Conservation (phyloP, 2,888 invertebrate species). For the Coleophora flavipennella region DNA sequence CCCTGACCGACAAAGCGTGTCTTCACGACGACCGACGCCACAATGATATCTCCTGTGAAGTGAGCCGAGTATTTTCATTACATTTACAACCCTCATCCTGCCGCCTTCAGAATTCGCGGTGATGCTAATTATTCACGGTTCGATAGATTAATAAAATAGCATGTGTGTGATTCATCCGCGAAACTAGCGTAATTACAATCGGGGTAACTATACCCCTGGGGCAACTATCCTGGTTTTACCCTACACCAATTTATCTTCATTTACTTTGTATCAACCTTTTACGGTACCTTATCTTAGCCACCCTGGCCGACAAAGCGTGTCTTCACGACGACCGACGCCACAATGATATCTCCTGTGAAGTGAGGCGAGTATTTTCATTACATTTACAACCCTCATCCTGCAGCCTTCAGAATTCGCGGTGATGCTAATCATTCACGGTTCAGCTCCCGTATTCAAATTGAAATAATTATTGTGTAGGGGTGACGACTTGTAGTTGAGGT, state of each 20-base stretch:
- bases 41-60: background rate
- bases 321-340: background rate
- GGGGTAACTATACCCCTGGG: too few relatives aligned
- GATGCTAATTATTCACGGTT: conserved; percentile 24
- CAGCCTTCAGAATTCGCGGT: conserved; percentile 2
- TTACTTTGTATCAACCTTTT: too few relatives aligned
- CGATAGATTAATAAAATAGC: too few relatives aligned
- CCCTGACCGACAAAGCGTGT: too few relatives aligned
- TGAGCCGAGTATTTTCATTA: conserved; percentile 18
- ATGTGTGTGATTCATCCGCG: too few relatives aligned
- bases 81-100: conserved; percentile 19
- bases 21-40: background rate
- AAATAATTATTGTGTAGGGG: conserved; percentile 13
- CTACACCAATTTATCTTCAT: too few relatives aligned
- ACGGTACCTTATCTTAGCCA: too few relatives aligned
- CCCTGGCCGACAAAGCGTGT: too few relatives aligned
- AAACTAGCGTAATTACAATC: too few relatives aligned
- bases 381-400: conserved; percentile 19
- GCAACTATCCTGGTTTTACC: too few relatives aligned
- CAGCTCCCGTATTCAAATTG: conserved; percentile 22
- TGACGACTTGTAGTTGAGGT: background rate
- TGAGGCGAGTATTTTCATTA: conserved; percentile 18
- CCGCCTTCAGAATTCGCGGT: conserved; percentile 2
- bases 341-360: background rate
- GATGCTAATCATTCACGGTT: conserved; percentile 24